A percentile compares a stretch with the other conserved stretches of the same genome.
These are phyloP conservation scores for Apodemus speciosus DNA, from an alignment of 2,113 vertebrate species.

Conservation along the genomic window DNA sequence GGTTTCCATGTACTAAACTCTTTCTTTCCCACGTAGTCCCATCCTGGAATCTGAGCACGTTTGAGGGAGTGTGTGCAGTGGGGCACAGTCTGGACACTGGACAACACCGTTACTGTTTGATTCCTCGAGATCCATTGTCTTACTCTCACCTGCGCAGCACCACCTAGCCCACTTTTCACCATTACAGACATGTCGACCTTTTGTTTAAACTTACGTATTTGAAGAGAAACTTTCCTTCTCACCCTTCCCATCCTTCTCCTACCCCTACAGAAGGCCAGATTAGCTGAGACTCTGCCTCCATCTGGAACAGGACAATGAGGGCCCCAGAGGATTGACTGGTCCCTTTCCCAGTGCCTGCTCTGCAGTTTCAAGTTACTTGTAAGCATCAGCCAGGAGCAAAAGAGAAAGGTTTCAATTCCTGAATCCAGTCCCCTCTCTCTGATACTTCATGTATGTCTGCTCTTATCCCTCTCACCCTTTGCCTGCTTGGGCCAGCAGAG, in stretches of 20 bases:
- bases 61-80: not conserved
- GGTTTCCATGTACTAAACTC: not conserved
- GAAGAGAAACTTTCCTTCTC: constrained; percentile 25
- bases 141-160: not conserved
- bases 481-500: not conserved
- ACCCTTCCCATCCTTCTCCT: no score
- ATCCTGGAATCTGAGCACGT: not conserved
- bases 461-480: not conserved
- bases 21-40: not conserved
- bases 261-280: not conserved
- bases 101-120: not conserved
- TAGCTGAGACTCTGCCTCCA: not conserved
- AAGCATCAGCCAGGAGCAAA: not conserved
- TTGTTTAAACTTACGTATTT: not conserved
- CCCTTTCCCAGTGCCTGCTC: not conserved
- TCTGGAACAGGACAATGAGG: not conserved
- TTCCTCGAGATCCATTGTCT: not conserved
- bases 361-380: not conserved
- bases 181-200: not conserved
- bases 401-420: not conserved
- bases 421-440: not conserved
- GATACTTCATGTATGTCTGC: not conserved
- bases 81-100: not conserved
- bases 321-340: not conserved
- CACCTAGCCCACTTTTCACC: not conserved